phyloP scores from a whole-genome alignment of 2,888 invertebrate species.

The Lypha dubia region DNA sequence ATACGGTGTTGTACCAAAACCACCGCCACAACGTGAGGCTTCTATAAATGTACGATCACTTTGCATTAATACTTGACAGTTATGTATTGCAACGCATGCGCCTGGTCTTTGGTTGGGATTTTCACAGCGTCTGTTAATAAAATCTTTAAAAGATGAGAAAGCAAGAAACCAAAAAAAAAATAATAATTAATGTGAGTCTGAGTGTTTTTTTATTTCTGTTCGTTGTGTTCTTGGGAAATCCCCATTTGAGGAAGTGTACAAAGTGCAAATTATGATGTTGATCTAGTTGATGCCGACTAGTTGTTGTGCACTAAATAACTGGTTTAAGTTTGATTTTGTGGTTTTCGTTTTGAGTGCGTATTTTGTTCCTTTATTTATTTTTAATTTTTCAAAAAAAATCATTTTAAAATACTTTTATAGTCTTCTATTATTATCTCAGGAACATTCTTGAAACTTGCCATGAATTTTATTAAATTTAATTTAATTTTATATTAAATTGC shows the following conservation, averaged over 20 bases:
- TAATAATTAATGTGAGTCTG: background rate
- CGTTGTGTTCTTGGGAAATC: slow-evolving; percentile 56
- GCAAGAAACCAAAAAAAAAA: background rate
- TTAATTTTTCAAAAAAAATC: background rate
- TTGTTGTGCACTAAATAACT: background rate
- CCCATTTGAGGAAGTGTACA: slow-evolving; percentile 43
- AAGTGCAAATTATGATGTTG: background rate
- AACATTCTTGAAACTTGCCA: background rate
- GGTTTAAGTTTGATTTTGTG: background rate
- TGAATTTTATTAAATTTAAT: too few relatives aligned
- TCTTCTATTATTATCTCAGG: background rate
- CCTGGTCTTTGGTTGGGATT: slow-evolving; percentile 81
- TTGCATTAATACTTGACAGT: slow-evolving; percentile 78
- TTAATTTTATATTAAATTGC: too few relatives aligned
- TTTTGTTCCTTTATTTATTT: background rate
- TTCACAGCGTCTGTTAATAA: slow-evolving; percentile 84
- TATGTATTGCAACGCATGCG: slow-evolving; percentile 79
- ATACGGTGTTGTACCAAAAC: slow-evolving; percentile 77
- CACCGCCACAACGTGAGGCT: slow-evolving; percentile 77
- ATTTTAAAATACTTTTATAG: background rate
- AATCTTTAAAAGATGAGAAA: slow-evolving; percentile 36
- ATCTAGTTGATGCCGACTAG: background rate
- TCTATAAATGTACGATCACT: slow-evolving; percentile 77
- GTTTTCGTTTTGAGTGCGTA: background rate
- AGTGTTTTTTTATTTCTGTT: background rate